Evolutionary conservation across 2,113 vertebrate genomes (phyloP), one percentile per base, ranked within the genome.

Genomic region (Ptyas mucosa): DNA sequence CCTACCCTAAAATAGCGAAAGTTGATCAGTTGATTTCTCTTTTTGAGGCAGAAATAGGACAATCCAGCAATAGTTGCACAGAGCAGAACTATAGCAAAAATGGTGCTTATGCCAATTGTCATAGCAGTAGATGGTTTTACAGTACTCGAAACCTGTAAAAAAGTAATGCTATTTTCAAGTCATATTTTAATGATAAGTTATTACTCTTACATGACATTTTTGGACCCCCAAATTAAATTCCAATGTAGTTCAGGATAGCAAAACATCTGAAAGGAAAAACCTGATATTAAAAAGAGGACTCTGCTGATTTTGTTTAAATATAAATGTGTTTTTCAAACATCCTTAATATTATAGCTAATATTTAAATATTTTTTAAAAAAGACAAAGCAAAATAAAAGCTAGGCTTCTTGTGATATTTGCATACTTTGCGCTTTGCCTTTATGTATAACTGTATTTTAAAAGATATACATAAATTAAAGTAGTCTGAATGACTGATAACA

Each of bases 1-100:
- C 54, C 23, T 94, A 98, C 98, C 97, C 96, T 98, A 94, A 99
- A 98, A 95, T 98, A 97, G 3, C 98, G 98, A 94, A 99, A 99
- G 43, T 97, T 96, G 93, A 99, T 98, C 86, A 97, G 97, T 0
- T 97, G 95, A 0, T 96, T 97, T 93, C 97, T 98, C 93, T 97
- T 95, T 93, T 96, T 98, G 94, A 97, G 95, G 86, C 97, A 93
- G 90, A 97, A 98, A 94, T 97, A 98, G 6, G 96, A 69, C 0
- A 97, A 91, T 3, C 96, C 98, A 0, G 97, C 97, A 46, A 96
- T 91, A 46, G 97, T 75, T 26, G 94, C 93, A 0, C 96, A 90
- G 24, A 98, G 85, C 3, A 97, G 92, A 24, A 97, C 64, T 8
- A 96, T 69, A 0, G 96, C 96, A 51, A 98, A 81, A 64, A 97